A percentile compares a stretch with the other conserved stretches of the same genome.
These are phyloP conservation scores for Drosophila kuntzei DNA, from an alignment of 2,888 invertebrate genomes.

Conservation along the genomic window DNA sequence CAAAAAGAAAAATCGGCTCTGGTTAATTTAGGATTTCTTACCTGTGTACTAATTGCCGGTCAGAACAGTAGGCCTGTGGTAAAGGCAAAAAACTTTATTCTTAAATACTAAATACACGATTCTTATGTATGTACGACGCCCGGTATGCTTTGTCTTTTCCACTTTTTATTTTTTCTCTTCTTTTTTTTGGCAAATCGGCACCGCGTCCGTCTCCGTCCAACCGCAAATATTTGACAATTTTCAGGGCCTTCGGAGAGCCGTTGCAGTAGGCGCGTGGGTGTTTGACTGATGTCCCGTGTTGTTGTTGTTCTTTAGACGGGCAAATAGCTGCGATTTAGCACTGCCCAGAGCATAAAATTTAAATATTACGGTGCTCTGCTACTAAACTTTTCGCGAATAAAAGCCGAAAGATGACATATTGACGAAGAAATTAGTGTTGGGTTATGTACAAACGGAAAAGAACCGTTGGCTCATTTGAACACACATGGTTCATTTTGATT, in stretches of 20 bases:
- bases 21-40: constrained; percentile 40
- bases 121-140: constrained; percentile 17
- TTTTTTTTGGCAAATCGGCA: constrained; percentile 52
- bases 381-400: constrained; percentile 75
- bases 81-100: constrained; percentile 59
- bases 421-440: constrained; percentile 65
- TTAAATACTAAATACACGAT: constrained; percentile 61
- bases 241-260: constrained; percentile 36
- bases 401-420: constrained; percentile 79
- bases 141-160: constrained; percentile 31
- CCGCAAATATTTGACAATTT: constrained; percentile 53
- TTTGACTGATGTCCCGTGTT: constrained; percentile 22
- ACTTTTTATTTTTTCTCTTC: constrained; percentile 29
- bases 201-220: constrained; percentile 53
- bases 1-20: constrained; percentile 5
- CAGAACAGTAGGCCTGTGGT: constrained; percentile 32
- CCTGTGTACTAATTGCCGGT: constrained; percentile 54
- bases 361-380: constrained; percentile 52
- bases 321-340: constrained; percentile 36
- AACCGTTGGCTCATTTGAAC: constrained; percentile 31
- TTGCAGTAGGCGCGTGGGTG: constrained; percentile 21
- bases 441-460: constrained; percentile 31
- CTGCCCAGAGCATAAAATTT: constrained; percentile 46
- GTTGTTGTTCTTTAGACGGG: constrained; percentile 22
- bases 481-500: constrained; percentile 6